These are phyloP conservation scores for Polypedilum vanderplanki DNA, from an alignment of 1,140 invertebrate species.

Conservation along the genomic window DNA sequence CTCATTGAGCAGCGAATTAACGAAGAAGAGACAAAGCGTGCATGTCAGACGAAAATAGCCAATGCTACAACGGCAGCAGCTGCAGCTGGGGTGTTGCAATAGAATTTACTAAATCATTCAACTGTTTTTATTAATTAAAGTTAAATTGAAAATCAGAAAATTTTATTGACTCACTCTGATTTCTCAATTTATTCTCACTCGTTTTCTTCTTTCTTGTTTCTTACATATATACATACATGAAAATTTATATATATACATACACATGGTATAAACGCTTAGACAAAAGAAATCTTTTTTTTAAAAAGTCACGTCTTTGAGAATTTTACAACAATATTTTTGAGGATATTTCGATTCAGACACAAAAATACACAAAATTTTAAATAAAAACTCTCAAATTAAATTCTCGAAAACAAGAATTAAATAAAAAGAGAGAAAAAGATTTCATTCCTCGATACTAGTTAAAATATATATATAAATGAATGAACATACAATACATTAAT, in stretches of 20 bases:
- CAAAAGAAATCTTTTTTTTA: too few species aligned
- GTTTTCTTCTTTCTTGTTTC: too few species aligned
- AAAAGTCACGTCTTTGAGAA: too few species aligned
- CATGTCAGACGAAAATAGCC: constrained; percentile 56
- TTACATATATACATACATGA: too few species aligned
- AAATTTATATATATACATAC: too few species aligned
- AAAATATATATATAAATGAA: neutral
- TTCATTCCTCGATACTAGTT: neutral
- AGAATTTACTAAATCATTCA: constrained; percentile 26
- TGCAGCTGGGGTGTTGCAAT: constrained; percentile 22
- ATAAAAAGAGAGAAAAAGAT: neutral
- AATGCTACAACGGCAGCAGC: constrained; percentile 20
- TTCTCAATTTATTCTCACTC: too few species aligned
- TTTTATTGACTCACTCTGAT: too few species aligned
- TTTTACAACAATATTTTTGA: too few species aligned
- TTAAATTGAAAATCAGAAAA: too few species aligned
- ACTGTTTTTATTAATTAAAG: constrained; percentile 25
- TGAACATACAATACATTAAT: neutral
- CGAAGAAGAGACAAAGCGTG: constrained; percentile 90
- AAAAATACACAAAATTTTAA: neutral
- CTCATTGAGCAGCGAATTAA: constrained; percentile 92
- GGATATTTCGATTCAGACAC: too few species aligned
- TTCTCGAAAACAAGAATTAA: too few species aligned
- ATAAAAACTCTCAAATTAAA: neutral
- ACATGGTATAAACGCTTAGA: too few species aligned